phyloP scores from a whole-genome alignment of 2,888 invertebrate species.

The Sceliomorpha sp. region DNA sequence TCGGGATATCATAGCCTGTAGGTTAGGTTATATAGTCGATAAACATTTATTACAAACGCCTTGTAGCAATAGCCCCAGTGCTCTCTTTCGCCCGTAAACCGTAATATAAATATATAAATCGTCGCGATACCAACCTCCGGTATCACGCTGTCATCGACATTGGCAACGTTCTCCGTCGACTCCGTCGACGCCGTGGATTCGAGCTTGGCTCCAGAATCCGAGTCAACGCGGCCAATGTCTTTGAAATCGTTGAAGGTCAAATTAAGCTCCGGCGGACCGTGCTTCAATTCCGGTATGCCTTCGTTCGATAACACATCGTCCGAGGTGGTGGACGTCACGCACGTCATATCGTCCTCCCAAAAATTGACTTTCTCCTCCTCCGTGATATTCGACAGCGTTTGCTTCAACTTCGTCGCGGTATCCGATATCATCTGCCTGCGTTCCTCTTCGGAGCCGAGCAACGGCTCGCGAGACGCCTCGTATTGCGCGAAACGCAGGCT shows the following conservation, averaged over 20 bases:
- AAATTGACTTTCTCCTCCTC: constrained; percentile 65
- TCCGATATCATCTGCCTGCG: constrained; percentile 72
- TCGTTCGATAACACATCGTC: constrained; percentile 35
- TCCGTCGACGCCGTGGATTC: no score
- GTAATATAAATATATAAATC: no score
- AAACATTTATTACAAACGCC: no score
- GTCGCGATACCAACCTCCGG: no score
- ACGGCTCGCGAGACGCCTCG: constrained; percentile 54
- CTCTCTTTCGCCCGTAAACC: no score
- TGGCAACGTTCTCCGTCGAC: no score
- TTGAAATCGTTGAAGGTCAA: constrained; percentile 69
- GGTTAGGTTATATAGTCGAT: no score
- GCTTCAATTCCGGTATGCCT: constrained; percentile 64
- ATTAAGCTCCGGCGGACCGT: constrained; percentile 68
- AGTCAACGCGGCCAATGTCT: constrained; percentile 71
- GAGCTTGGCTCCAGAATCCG: no score
- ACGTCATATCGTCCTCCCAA: constrained; percentile 65
- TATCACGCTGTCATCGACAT: no score
- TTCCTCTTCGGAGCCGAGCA: constrained; percentile 75
- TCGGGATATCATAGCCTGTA: no score
- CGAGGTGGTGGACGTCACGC: constrained; percentile 2
- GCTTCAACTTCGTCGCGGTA: constrained; percentile 73
- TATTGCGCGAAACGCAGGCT: not conserved
- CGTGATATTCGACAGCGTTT: constrained; percentile 66
- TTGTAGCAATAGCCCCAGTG: no score